These are phyloP conservation scores for Chroicocephalus ridibundus DNA, from an alignment of 2,113 vertebrate species.

Conservation along the genomic window DNA sequence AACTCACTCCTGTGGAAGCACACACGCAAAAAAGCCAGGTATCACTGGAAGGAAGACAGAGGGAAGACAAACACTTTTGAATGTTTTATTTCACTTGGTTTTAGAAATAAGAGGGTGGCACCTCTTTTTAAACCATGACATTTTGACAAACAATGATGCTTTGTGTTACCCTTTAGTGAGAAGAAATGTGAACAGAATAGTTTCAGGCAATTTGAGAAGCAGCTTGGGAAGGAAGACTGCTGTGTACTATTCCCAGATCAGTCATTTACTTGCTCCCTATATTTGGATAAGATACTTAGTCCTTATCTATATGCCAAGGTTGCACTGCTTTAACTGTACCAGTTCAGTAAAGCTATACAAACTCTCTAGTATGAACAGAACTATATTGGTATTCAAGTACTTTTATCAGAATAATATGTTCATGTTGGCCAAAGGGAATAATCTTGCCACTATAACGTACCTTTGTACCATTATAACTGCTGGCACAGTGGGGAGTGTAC, in stretches of 20 bases:
- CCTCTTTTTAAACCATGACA: conserved; percentile 5
- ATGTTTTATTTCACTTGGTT: neutral
- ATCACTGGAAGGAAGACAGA: neutral
- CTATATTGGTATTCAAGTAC: neutral
- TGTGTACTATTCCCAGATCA: neutral
- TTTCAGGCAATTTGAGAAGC: neutral
- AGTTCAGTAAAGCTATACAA: conserved; percentile 6
- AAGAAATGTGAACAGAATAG: conserved; percentile 14
- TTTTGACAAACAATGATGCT: conserved; percentile 43
- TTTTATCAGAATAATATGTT: conserved; percentile 28
- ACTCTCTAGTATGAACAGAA: neutral
- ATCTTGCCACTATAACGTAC: neutral
- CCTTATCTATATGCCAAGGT: conserved; percentile 43
- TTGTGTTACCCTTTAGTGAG: conserved; percentile 16
- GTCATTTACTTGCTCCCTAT: conserved; percentile 9
- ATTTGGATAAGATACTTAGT: conserved; percentile 49
- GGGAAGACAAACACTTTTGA: neutral
- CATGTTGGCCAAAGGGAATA: neutral
- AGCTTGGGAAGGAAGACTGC: conserved; percentile 20
- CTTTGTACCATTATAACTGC: conserved; percentile 28
- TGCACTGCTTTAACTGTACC: neutral
- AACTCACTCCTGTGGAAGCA: neutral
- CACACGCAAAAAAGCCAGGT: neutral
- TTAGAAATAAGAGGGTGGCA: neutral
- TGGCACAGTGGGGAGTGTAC: neutral